Evolutionary conservation across 2,888 invertebrate genomes (phyloP).

Genomic region (Drosophila pseudotakahashii): DNA sequence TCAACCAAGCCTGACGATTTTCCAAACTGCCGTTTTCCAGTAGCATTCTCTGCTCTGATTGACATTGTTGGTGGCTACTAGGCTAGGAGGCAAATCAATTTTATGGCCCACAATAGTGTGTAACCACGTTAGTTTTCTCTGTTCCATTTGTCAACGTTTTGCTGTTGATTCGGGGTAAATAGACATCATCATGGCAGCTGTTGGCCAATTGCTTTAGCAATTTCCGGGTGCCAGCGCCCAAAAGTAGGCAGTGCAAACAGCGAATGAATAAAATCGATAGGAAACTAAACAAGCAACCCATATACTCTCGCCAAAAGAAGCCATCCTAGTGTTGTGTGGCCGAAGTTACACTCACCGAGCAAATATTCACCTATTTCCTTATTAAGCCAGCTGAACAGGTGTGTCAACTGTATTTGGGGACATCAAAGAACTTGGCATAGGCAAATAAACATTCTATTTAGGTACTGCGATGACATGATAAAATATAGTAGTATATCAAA

Average conservation of each 20-base stretch:
- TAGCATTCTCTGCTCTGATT: slow-evolving; percentile 68
- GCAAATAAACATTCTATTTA: slow-evolving; percentile 39
- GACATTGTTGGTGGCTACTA: slow-evolving; percentile 35
- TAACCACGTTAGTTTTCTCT: slow-evolving; percentile 49
- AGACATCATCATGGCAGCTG: slow-evolving; percentile 30
- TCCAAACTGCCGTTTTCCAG: slow-evolving; percentile 10
- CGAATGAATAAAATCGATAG: slow-evolving; percentile 10
- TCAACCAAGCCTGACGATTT: slow-evolving; percentile 34
- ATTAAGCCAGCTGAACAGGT: slow-evolving; percentile 27
- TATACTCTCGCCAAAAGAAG: slow-evolving; percentile 58
- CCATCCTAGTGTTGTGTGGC: slow-evolving; percentile 47
- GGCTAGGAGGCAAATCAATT: slow-evolving; percentile 60
- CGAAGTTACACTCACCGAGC: slow-evolving; percentile 4
- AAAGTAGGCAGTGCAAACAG: slow-evolving; percentile 47
- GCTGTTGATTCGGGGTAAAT: slow-evolving; percentile 61
- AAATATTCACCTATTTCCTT: slow-evolving; percentile 11
- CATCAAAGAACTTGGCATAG: slow-evolving; percentile 1
- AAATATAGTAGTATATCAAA: slow-evolving; percentile 22
- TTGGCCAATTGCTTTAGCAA: slow-evolving; percentile 34
- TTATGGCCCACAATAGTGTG: slow-evolving; percentile 63
- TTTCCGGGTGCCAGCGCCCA: slow-evolving; percentile 50
- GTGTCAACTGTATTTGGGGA: slow-evolving; percentile 27
- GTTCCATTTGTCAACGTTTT: slow-evolving; percentile 42
- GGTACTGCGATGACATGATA: slow-evolving; percentile 18
- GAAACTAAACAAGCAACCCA: slow-evolving; percentile 43